These are phyloP conservation scores for Odontamblyopus lacepedii DNA, from an alignment of 2,797 vertebrate genomes.

Conservation along the genomic window DNA sequence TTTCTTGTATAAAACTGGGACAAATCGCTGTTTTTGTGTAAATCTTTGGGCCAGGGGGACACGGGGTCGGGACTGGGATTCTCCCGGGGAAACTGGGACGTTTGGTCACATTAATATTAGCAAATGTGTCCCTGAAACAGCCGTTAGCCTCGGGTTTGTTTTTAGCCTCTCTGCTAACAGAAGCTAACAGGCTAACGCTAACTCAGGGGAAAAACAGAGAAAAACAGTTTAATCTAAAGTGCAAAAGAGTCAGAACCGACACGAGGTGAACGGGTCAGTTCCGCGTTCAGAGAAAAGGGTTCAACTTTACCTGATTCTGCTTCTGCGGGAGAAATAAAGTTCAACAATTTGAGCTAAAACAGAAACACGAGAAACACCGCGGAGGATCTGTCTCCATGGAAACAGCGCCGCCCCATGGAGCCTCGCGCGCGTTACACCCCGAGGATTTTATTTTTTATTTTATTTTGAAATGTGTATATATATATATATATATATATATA, in stretches of 20 bases:
- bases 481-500: no score
- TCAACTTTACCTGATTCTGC: background rate
- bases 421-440: background rate
- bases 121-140: no score
- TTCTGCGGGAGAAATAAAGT: background rate
- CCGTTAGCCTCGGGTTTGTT: background rate
- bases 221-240: background rate
- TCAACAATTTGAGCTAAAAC: background rate
- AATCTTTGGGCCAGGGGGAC: no score
- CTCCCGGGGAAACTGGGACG: no score
- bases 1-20: no score
- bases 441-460: no score
- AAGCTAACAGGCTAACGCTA: background rate
- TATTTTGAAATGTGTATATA: no score
- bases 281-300: background rate
- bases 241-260: background rate
- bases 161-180: slow-evolving; percentile 7
- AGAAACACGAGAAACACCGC: background rate
- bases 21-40: no score
- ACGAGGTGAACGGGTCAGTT: background rate
- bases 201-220: background rate
- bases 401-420: background rate
- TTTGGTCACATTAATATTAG: no score
- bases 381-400: background rate
- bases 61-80: no score